phyloP scores from a whole-genome alignment of 2,797 vertebrate species.

The Sphenopsis melanotis region DNA sequence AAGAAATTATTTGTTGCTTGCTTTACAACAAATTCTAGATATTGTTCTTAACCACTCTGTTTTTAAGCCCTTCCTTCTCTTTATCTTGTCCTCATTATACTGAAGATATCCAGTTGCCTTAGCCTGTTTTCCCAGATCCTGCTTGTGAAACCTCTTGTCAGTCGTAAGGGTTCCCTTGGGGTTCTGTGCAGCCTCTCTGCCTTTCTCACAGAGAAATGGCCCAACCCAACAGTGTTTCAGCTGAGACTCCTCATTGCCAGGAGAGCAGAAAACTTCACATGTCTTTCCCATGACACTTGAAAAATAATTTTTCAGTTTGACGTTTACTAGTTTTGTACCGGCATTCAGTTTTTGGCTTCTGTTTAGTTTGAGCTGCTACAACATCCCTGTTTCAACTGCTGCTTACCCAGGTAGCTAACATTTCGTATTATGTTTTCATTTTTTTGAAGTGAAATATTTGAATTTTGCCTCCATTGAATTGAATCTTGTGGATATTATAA shows the following conservation, averaged over 20 bases:
- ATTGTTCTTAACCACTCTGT: not conserved
- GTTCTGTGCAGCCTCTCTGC: not conserved
- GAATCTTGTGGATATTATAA: not conserved
- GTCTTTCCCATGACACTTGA: not conserved
- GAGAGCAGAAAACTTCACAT: not conserved
- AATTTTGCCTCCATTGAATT: not conserved
- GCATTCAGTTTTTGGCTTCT: not conserved
- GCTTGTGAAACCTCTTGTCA: not conserved
- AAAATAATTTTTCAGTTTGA: not conserved
- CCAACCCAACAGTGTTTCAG: not conserved
- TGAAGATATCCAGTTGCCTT: not conserved
- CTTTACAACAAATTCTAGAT: not conserved
- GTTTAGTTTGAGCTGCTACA: not conserved
- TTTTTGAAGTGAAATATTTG: not conserved
- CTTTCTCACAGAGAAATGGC: not conserved
- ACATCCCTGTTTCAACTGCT: not conserved
- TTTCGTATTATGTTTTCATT: not conserved
- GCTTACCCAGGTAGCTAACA: not conserved
- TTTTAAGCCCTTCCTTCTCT: not conserved
- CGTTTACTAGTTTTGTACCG: not conserved
- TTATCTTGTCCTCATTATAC: not conserved
- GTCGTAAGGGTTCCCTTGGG: not conserved
- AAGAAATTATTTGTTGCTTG: not conserved
- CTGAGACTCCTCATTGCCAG: not conserved
- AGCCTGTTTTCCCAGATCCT: not conserved